Evolutionary conservation across 1,140 invertebrate genomes (phyloP).

Genomic region (Ceratina australensis): DNA sequence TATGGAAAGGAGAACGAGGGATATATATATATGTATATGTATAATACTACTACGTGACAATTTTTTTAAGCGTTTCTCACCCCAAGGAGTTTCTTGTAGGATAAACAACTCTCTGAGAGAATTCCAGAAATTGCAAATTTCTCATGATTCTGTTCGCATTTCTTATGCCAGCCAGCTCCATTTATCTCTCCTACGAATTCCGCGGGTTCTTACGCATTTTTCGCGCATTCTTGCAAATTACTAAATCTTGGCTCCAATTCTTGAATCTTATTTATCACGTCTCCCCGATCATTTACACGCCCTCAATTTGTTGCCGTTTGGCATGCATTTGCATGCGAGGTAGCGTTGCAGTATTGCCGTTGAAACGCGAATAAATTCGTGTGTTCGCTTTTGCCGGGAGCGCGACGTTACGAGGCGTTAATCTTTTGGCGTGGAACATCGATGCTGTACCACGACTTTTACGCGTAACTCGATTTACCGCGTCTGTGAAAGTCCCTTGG

Average conservation of each 20-base stretch:
- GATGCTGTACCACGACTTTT: too few relatives aligned
- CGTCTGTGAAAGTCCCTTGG: too few relatives aligned
- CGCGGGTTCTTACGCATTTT: too few relatives aligned
- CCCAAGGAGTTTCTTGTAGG: neutral
- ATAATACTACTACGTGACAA: slow-evolving; percentile 27
- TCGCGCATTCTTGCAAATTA: slow-evolving; percentile 12
- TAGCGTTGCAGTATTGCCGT: neutral
- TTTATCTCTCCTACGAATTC: slow-evolving; percentile 7
- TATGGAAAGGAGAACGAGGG: too few relatives aligned
- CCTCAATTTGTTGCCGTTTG: slow-evolving; percentile 46
- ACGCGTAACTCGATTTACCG: too few relatives aligned
- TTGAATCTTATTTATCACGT: slow-evolving; percentile 45
- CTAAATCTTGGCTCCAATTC: slow-evolving; percentile 9
- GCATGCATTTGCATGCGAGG: neutral
- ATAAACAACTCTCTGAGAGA: slow-evolving; percentile 16
- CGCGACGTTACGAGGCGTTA: too few relatives aligned
- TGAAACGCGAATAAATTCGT: slow-evolving; percentile 25
- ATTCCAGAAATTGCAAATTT: neutral
- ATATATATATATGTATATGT: too few relatives aligned
- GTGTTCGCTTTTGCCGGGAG: too few relatives aligned
- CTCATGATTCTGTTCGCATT: neutral
- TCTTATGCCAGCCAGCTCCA: neutral
- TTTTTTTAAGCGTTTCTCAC: neutral
- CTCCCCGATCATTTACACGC: neutral
- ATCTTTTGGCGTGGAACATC: too few relatives aligned